These are phyloP conservation scores for Hyalella azteca DNA, from an alignment of 2,888 invertebrate species.

Conservation along the genomic window DNA sequence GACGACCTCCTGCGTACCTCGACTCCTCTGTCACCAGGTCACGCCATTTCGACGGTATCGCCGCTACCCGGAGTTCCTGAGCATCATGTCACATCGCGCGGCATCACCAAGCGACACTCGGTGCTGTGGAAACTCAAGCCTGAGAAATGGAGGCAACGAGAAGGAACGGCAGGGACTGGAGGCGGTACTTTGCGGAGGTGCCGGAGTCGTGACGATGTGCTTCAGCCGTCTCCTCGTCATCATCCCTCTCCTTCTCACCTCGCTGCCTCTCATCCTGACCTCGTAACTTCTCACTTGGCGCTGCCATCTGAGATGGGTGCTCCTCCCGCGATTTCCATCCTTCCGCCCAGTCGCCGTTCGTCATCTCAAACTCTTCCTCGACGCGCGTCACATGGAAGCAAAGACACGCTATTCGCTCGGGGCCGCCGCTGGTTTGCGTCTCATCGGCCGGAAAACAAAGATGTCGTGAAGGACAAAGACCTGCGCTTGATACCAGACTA, in stretches of 20 bases:
- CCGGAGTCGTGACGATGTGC: conserved; percentile 53
- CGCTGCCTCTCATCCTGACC: conserved; percentile 54
- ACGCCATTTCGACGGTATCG: conserved; percentile 26
- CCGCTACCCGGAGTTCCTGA: conserved; percentile 21
- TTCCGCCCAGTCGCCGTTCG: conserved; percentile 54
- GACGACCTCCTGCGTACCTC: conserved; percentile 54
- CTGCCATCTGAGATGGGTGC: conserved; percentile 43
- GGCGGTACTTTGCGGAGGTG: conserved; percentile 47
- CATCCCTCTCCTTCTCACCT: conserved; percentile 26
- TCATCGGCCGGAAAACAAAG: conserved; percentile 15
- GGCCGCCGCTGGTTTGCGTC: conserved; percentile 52
- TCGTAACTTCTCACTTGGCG: conserved; percentile 49
- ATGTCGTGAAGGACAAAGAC: neutral
- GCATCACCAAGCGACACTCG: conserved; percentile 50
- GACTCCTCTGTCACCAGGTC: conserved; percentile 45
- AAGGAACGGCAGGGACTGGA: too few species aligned
- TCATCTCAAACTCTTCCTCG: conserved; percentile 52
- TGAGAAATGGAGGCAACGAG: conserved; percentile 49
- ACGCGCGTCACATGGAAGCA: conserved; percentile 43
- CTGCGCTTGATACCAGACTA: conserved; percentile 20
- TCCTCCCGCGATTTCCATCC: conserved; percentile 50
- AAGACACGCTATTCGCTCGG: conserved; percentile 50
- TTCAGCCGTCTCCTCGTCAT: conserved; percentile 37
- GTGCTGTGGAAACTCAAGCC: conserved; percentile 51
- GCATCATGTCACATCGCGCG: conserved; percentile 27